Conservation (phyloP, 2,113 vertebrate species). For the Rutilus rutilus region DNA sequence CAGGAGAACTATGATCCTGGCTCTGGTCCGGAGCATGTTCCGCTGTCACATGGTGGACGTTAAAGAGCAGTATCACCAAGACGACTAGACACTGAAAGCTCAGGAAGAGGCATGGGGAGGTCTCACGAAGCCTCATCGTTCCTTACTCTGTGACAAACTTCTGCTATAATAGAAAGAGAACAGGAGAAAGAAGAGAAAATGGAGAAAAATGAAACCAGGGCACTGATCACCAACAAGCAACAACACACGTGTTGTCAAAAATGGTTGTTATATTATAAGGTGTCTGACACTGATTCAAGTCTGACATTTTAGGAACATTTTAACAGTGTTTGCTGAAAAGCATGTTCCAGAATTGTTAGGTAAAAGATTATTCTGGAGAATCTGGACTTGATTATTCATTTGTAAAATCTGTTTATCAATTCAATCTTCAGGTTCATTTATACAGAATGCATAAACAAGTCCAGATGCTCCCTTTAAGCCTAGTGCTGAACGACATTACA, state of each 20-base stretch:
- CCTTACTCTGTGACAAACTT: slow-evolving; percentile 32
- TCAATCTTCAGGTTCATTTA: neutral
- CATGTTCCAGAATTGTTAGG: neutral
- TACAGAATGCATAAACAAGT: neutral
- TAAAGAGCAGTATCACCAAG: slow-evolving; percentile 75
- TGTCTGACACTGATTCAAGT: neutral
- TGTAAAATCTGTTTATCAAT: neutral
- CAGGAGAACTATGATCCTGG: slow-evolving; percentile 67
- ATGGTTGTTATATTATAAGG: neutral
- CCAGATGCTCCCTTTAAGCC: slow-evolving; percentile 24
- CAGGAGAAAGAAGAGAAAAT: slow-evolving; percentile 1
- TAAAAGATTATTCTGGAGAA: neutral
- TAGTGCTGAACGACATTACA: neutral
- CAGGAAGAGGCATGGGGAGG: slow-evolving; percentile 65
- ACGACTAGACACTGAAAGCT: slow-evolving; percentile 76
- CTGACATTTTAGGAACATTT: neutral
- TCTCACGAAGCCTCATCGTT: slow-evolving; percentile 78
- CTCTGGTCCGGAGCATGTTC: slow-evolving; percentile 66
- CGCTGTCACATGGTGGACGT: slow-evolving; percentile 66
- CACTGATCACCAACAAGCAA: neutral
- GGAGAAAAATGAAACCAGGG: neutral
- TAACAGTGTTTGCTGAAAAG: neutral
- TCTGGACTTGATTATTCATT: neutral
- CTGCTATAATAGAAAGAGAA: slow-evolving; percentile 43
- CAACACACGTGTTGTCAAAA: neutral